A percentile compares a stretch with the other conserved stretches of the same genome.
phyloP scores from a whole-genome alignment of 2,888 invertebrate genomes.

The Stenoptilia bipunctidactyla region DNA sequence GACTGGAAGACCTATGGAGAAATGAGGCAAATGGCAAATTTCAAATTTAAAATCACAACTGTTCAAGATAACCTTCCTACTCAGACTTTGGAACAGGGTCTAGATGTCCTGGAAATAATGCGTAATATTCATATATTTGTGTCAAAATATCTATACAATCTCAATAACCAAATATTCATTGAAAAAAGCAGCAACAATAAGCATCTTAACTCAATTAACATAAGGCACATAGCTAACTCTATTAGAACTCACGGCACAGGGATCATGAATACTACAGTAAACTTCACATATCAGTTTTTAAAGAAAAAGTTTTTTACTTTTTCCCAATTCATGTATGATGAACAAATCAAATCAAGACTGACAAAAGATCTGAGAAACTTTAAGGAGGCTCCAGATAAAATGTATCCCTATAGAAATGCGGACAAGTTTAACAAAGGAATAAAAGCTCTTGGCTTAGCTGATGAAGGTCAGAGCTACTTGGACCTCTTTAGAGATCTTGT shows the following conservation, averaged over 20 bases:
- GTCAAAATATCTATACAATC: constrained; percentile 92
- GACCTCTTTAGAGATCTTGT: constrained; percentile 94
- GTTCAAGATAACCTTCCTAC: constrained; percentile 96
- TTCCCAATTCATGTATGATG: constrained; percentile 97
- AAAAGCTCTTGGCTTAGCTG: constrained; percentile 84
- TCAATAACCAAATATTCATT: constrained; percentile 96
- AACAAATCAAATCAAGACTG: constrained; percentile 95
- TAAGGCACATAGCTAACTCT: constrained; percentile 95
- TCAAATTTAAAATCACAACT: constrained; percentile 84
- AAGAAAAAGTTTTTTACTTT: constrained; percentile 93
- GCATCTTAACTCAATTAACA: constrained; percentile 94
- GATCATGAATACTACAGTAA: constrained; percentile 94
- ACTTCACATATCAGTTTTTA: constrained; percentile 94
- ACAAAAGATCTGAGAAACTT: constrained; percentile 90
- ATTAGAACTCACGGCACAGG: constrained; percentile 97
- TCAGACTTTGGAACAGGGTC: constrained; percentile 95
- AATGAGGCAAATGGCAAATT: constrained; percentile 92
- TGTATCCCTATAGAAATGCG: constrained; percentile 89
- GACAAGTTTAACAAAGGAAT: constrained; percentile 95
- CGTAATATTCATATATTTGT: constrained; percentile 96
- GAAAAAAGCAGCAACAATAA: constrained; percentile 93
- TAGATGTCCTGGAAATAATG: constrained; percentile 97
- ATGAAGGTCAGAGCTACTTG: constrained; percentile 88
- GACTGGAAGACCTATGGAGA: constrained; percentile 98
- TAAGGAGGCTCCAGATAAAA: constrained; percentile 78